A percentile compares a stretch with the other conserved stretches of the same genome.
Conservation (phyloP, 2,113 vertebrate species). For the Noturus placidus region DNA sequence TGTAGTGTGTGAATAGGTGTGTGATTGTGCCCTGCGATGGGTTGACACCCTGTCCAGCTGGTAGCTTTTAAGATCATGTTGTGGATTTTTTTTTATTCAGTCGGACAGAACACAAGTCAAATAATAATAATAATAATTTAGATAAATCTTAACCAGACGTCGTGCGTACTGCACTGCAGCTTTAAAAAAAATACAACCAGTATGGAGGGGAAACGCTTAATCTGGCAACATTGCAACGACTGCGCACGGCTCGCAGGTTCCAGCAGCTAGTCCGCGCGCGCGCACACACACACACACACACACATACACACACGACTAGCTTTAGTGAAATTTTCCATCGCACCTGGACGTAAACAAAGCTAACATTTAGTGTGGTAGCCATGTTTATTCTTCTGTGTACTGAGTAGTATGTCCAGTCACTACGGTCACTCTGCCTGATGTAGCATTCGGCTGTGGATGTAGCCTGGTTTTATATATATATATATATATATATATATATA, state of each 20-base stretch:
- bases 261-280: not conserved
- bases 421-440: not conserved
- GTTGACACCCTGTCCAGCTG: not conserved
- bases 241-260: not conserved
- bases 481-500: no score
- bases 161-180: not conserved
- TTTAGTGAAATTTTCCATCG: not conserved
- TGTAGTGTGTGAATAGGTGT: no score
- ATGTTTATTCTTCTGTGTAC: not conserved
- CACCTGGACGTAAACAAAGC: not conserved
- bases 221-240: slow-evolving; percentile 4
- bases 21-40: no score
- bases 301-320: not conserved
- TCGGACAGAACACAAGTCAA: not conserved
- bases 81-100: not conserved
- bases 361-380: not conserved
- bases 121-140: not conserved
- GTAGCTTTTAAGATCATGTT: not conserved
- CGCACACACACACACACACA: not conserved
- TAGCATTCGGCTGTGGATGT: not conserved
- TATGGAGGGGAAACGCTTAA: not conserved
- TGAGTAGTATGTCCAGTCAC: not conserved
- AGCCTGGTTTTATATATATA: not conserved
- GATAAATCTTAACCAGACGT: not conserved
- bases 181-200: not conserved